phyloP scores from a whole-genome alignment of 2,888 invertebrate genomes.

The Bimastos eiseni region DNA sequence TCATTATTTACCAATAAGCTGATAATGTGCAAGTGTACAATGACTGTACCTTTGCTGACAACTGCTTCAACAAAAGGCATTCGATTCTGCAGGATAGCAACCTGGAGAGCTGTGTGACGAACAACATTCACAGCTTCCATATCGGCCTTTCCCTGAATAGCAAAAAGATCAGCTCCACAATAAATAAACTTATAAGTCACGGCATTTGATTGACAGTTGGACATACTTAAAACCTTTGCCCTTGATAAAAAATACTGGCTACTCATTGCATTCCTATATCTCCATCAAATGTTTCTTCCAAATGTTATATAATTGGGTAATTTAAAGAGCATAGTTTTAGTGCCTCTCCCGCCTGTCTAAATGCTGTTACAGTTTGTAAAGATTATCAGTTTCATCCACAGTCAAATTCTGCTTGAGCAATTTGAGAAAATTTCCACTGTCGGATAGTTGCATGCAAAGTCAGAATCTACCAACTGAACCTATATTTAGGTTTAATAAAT shows the following conservation, averaged over 20 bases:
- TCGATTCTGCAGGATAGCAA: not conserved
- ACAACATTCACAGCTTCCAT: slow-evolving; percentile 17
- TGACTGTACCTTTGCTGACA: not conserved
- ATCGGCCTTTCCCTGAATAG: slow-evolving; percentile 13
- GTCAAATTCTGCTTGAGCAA: not conserved
- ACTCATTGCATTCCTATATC: not conserved
- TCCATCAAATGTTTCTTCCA: not conserved
- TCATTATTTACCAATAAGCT: too few relatives aligned
- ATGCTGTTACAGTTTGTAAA: not conserved
- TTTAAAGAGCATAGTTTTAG: too few relatives aligned
- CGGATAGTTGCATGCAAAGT: not conserved
- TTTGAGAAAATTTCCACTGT: not conserved
- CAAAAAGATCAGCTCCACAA: not conserved
- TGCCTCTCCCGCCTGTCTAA: not conserved
- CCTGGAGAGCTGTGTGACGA: not conserved
- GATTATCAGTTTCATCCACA: not conserved
- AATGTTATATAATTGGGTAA: not conserved
- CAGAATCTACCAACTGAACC: not conserved
- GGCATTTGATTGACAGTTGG: not conserved
- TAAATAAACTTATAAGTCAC: not conserved
- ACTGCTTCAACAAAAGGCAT: not conserved
- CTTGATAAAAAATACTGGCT: not conserved
- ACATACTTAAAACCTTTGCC: not conserved
- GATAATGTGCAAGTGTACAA: too few relatives aligned
- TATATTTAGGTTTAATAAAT: not conserved